Base-by-base conservation (phyloP, 2,113 vertebrate genomes). In the Scalopus aquaticus region DNA sequence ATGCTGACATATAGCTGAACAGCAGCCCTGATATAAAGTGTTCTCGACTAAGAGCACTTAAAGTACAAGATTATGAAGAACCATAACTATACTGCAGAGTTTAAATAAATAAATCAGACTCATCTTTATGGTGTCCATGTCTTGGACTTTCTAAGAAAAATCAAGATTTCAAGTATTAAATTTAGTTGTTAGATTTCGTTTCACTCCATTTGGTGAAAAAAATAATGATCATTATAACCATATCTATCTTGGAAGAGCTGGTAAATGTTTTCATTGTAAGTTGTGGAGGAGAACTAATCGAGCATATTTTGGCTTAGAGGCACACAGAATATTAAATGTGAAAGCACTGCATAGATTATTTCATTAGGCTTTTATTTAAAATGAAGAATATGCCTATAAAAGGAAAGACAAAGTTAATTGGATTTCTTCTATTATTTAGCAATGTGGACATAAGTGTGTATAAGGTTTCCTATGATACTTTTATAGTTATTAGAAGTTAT, bases 371-470 rank as follows among this genome's bases (percentile, higher is more conserved):
- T 39, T 91, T 96, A 78, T 91, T 91, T 94, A 78, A 74, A 92
- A 74, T 96, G 73, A 95, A 84, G 46, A 87, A 54, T 93, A 87
- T 32, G 72, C 42, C 73, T 92, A 74, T 94, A 93, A 92, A 90
- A 95, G 12, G 56, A 93, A 93, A 84, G 67, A 79, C 56, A 80
- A 78, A 94, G 90, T 85, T 97, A 97, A 95, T 90, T 93, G 51
- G 15, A 94, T 90, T 95, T 97, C 44, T 95, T 92, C 60, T 95
- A 90, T 95, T 93, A 87, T 90, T 95, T 92, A 93, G 72, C 54
- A 81, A 81, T 84, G 35, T 87, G 72, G 49, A 92, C 32, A 46
- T 70, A 84, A 83, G 58, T 44, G 49, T 87, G n/a, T 73, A 67
- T 90, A 92, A 87, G 9, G 12, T 87, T 93, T 96, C 81, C 60